Evolutionary conservation across 2,113 vertebrate genomes (phyloP).

Genomic region (Xerus inauris): DNA sequence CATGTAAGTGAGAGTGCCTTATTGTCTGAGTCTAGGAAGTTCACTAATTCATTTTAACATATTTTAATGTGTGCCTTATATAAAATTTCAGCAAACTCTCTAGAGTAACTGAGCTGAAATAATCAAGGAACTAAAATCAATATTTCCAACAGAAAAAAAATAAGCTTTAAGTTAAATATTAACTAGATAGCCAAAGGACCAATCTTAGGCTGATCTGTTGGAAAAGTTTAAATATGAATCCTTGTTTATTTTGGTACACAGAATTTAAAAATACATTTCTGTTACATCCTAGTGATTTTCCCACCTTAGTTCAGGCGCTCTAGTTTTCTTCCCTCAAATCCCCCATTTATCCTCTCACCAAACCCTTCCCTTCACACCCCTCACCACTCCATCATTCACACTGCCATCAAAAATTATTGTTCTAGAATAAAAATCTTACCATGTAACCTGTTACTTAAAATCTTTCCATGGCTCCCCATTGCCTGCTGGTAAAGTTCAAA

Average conservation of each 20-base stretch:
- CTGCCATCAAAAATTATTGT: constrained; percentile 69
- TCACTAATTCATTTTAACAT: constrained; percentile 83
- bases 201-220: constrained; percentile 77
- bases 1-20: constrained; percentile 92
- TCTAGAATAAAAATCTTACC: constrained; percentile 68
- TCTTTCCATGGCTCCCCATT: constrained; percentile 67
- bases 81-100: constrained; percentile 78
- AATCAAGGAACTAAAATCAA: constrained; percentile 79
- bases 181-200: constrained; percentile 74
- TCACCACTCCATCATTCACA: constrained; percentile 75
- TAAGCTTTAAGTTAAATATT: constrained; percentile 61
- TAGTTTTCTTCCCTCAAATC: constrained; percentile 71
- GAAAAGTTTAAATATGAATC: constrained; percentile 79
- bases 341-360: constrained; percentile 75
- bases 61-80: constrained; percentile 78
- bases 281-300: constrained; percentile 70
- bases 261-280: constrained; percentile 70
- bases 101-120: constrained; percentile 79
- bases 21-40: constrained; percentile 83
- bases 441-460: constrained; percentile 72
- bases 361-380: constrained; percentile 49
- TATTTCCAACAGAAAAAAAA: constrained; percentile 80
- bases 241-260: constrained; percentile 84
- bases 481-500: constrained; percentile 69
- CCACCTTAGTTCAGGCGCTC: constrained; percentile 70